Base-by-base conservation (phyloP, 2,113 vertebrate species). In the Gymnobelideus leadbeateri region DNA sequence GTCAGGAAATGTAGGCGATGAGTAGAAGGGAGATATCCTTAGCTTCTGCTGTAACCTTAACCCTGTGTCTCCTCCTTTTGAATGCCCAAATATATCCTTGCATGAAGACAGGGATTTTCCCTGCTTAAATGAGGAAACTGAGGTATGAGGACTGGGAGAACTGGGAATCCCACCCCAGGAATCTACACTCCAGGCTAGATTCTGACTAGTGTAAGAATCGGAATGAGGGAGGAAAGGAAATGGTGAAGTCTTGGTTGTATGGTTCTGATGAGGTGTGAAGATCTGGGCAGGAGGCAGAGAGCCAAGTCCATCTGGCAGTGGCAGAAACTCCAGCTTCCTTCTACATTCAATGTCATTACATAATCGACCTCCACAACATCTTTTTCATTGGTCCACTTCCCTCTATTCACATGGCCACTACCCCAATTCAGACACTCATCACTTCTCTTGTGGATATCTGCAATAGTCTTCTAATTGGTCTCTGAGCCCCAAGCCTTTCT, bases 41-140 rank as follows among this genome's bases (percentile, higher is more conserved):
- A 97, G 95, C 93, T 97, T 96, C 96, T 95, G 43, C 94, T 92
- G 31, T 94, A 93, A 97, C 95, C 95, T 51, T 95, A 91, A 90
- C 91, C 93, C 94, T 95, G 26, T 68, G 31, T 37, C 31, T 68
- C 16, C 68, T 43, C 93, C 97, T 96, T 89, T 89, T 95, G 97
- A 97, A 94, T 90, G 93, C 89, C 95, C 3, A 0, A 89, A 96
- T 93, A 92, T 96, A 96, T 94, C 95, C 95, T 96, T 97, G n/a
- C 16, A 43, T 21, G 95, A 97, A 50, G 49, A 91, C 55, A 84
- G 89, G 90, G 37, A 91, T 91, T 96, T 96, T 96, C 93, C 89
- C 96, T 96, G 92, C 93, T 97, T 92, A 96, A 97, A 77, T 77
- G 68, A 94, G 91, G 51, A 96, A 95, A 95, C 46, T 47, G 94